phyloP scores from a whole-genome alignment of 2,113 vertebrate genomes.

The Sander lucioperca region DNA sequence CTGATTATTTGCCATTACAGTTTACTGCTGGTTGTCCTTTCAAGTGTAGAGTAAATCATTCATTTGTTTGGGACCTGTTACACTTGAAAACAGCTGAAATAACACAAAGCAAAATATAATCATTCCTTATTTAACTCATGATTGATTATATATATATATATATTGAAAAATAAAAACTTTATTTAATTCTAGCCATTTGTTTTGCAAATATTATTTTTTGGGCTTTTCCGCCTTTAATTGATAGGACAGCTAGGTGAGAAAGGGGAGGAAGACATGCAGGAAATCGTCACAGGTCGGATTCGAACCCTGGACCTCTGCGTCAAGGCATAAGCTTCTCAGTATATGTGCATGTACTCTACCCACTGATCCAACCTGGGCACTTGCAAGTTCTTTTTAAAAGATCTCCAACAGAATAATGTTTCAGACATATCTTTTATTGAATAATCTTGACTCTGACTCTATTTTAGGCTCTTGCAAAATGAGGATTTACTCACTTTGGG shows the following conservation, averaged over 20 bases:
- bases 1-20: neutral
- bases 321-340: too few relatives aligned
- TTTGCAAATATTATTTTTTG: neutral
- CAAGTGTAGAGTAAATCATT: neutral
- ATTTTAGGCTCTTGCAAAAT: neutral
- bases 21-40: neutral
- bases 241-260: too few relatives aligned
- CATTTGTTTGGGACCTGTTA: slow-evolving; percentile 14
- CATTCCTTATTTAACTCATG: slow-evolving; percentile 48
- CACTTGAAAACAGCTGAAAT: slow-evolving; percentile 23
- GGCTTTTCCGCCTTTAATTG: too few relatives aligned
- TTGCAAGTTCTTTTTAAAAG: neutral
- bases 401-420: neutral
- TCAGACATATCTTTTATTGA: slow-evolving; percentile 43
- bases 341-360: too few relatives aligned
- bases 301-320: too few relatives aligned
- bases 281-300: too few relatives aligned
- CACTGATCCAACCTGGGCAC: too few relatives aligned
- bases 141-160: neutral
- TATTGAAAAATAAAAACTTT: slow-evolving; percentile 55
- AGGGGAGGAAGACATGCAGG: too few relatives aligned
- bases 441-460: neutral
- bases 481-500: slow-evolving; percentile 1
- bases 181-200: slow-evolving; percentile 37
- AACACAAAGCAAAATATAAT: slow-evolving; percentile 27